phyloP scores from a whole-genome alignment of 30 jellyfish, hydroid and myxozoan genomes.

The Calvadosia cruxmelitensis region DNA sequence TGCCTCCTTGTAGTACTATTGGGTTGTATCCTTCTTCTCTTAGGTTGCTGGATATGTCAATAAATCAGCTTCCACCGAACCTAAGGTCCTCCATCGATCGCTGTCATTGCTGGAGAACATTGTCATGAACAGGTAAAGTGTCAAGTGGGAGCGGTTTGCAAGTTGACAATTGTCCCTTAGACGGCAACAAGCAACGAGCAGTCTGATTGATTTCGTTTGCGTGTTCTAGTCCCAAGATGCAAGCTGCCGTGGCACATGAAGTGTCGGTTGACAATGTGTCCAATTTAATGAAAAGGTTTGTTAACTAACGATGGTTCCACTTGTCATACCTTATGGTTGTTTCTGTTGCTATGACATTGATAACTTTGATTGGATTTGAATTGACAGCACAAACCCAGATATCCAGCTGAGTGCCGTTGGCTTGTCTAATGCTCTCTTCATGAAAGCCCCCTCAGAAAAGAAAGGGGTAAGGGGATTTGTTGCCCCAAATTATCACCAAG shows the following conservation, averaged over 20 bases:
- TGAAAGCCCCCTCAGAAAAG: slow-evolving; percentile 56
- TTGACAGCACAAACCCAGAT: slow-evolving; percentile 51
- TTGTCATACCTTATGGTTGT: neutral
- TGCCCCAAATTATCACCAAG: no score
- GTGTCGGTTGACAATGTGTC: neutral
- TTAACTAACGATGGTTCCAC: no score
- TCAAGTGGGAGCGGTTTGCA: no score
- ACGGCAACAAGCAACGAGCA: no score
- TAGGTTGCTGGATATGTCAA: slow-evolving; percentile 78
- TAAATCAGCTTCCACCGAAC: slow-evolving; percentile 46
- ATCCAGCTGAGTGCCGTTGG: slow-evolving; percentile 77
- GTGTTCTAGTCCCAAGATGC: neutral
- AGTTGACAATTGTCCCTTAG: no score
- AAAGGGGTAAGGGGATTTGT: slow-evolving; percentile 64
- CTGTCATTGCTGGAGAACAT: slow-evolving; percentile 77
- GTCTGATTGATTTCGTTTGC: neutral
- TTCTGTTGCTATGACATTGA: neutral
- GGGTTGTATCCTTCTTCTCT: neutral
- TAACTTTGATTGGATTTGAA: neutral
- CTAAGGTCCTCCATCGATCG: slow-evolving; percentile 61
- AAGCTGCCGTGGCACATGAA: neutral
- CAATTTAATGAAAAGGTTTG: neutral
- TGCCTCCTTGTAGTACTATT: no score
- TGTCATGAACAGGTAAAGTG: slow-evolving; percentile 85
- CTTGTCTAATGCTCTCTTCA: slow-evolving; percentile 62